Evolutionary conservation across 2,113 vertebrate species (phyloP), one percentile per base, ranked within the genome.

Genomic region (Thunnus maccoyii): DNA sequence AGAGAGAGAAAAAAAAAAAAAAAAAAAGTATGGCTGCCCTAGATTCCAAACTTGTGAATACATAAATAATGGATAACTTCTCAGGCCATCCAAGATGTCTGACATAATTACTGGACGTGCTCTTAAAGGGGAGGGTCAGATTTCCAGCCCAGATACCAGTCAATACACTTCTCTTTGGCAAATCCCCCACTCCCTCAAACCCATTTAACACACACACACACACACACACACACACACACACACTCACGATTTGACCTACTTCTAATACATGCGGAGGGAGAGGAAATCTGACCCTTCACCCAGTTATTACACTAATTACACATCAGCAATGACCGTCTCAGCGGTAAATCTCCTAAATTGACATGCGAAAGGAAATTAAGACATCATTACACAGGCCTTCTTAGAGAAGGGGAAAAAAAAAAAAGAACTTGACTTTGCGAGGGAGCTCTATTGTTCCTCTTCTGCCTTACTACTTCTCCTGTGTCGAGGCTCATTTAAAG

Each of bases 281-380:
- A 67, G 78, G 82, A 84, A 84, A 84, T 80, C 51, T 83, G 89
- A 93, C 86, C 90, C 89, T 89, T 91, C 80, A 83, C 84, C 83
- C 78, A 90, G 68, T 91, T 93, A 92, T 93, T 92, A 88, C 64
- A 89, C 84, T 90, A 93, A 93, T 93, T 92, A 91, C 93, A 93
- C 48, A 75, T 91, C 83, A 78, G 69, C 48, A 72, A 41, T 76
- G 78, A 71, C 58, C 17, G 63, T 64, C 79, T 82, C 65, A 20
- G 65, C 68, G 72, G 80, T 85, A 65, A 86, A 92, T 88, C 86
- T 81, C 18, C 78, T 77, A 62, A 89, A 79, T 17, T 82, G 89
- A 87, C 82, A 86, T 65, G 77, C 72, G 18, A 87, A 88, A 87
- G 72, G 81, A 88, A 89, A 92, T 90, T 47, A 86, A 85, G 84